Evolutionary conservation across 2,888 invertebrate genomes (phyloP), one percentile per base, ranked within the genome.

Genomic region (Lamproptera curius): DNA sequence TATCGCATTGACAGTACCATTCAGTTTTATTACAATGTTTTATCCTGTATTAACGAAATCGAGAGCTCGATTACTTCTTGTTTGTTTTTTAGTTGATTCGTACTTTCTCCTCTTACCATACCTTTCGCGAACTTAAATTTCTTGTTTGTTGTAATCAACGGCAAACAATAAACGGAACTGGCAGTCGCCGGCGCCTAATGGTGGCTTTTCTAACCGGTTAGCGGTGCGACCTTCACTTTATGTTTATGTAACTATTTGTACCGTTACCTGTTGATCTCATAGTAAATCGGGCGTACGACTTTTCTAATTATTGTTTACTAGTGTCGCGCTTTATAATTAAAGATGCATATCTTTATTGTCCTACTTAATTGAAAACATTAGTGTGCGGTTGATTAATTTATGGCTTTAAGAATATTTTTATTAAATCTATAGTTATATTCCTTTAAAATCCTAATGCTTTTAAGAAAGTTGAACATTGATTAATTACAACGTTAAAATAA

Each of bases 161-260:
- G 28, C 6, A 28, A 28, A n/a, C 4, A 28, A 28, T 5, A 28
- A 28, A 28, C 9, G 9, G 9, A 28, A 28, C 6, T 10, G 2
- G 10, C 28, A 10, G 9, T 9, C 10, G 10, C n/a, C 2, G 28
- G 8, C 16, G 13, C 11, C 28, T 43, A 43, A 43, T 35, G 34
- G 46, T 40, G 34, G 35, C 46, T 47, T 42, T 47, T 31, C 16
- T 37, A 37, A 75, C 75, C 73, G 73, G 75, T 73, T 71, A 57
- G 57, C 50, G 45, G 55, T 58, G 59, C 65, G 77, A 73, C 79
- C 81, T 79, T 79, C 75, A 37, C 50, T 56, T 50, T 43, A 28
- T 55, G 59, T 59, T 56, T 53, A 59, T 59, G 54, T 58, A 56
- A 58, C 40, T 46, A 52, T 52, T 48, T 51, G 41, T 56, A 60